These are phyloP conservation scores for Xestia sexstrigata DNA, from an alignment of 2,888 invertebrate genomes.

Conservation along the genomic window DNA sequence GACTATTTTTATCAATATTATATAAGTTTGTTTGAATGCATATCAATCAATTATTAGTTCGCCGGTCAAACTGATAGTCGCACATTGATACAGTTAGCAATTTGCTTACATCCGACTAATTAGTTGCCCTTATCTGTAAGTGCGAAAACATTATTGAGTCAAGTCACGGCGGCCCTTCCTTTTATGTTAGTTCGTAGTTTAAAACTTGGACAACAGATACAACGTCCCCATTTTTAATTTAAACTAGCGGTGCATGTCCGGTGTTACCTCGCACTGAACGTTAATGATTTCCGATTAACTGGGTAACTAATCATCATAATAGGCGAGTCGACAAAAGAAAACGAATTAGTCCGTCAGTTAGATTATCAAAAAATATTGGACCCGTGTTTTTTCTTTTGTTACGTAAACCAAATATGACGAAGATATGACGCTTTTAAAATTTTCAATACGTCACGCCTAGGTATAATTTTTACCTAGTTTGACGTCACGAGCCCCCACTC, in stretches of 20 bases:
- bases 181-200: conserved; percentile 41
- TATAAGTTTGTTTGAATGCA: conserved; percentile 31
- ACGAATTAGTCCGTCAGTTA: too few relatives aligned
- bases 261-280: conserved; percentile 47
- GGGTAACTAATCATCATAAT: background rate
- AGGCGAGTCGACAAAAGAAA: too few relatives aligned
- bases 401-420: too few relatives aligned
- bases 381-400: too few relatives aligned
- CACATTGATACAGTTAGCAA: conserved; percentile 47
- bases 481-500: too few relatives aligned
- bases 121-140: conserved; percentile 49
- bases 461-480: too few relatives aligned
- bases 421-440: too few relatives aligned
- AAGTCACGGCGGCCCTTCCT: conserved; percentile 48
- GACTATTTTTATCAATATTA: conserved; percentile 24
- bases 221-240: conserved; percentile 42
- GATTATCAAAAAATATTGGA: too few relatives aligned
- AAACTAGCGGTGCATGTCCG: conserved; percentile 64
- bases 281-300: conserved; percentile 16
- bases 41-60: conserved; percentile 52
- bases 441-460: too few relatives aligned
- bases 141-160: conserved; percentile 55
- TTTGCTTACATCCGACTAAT: conserved; percentile 59
- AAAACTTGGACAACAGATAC: conserved; percentile 44
- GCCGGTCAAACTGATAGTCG: conserved; percentile 30